A percentile compares a stretch with the other conserved stretches of the same genome.
phyloP scores from a whole-genome alignment of 2,113 vertebrate species.

The Urocynchramus pylzowi region DNA sequence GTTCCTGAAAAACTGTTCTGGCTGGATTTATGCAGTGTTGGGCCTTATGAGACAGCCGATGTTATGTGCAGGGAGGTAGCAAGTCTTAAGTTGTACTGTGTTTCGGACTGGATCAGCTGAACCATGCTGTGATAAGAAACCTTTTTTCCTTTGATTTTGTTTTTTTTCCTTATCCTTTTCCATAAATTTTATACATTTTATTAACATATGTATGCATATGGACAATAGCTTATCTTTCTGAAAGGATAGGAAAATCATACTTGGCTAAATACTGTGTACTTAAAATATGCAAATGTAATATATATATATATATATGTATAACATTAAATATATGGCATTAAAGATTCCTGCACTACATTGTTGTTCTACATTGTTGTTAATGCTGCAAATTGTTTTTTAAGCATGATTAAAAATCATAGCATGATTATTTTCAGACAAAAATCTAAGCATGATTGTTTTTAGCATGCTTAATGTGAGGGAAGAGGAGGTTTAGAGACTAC shows the following conservation, averaged over 20 bases:
- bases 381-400: too few species aligned
- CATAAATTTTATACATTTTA: fast-evolving
- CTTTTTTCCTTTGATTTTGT: not conserved
- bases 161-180: not conserved
- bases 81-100: fast-evolving
- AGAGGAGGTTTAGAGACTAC: not conserved
- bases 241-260: not conserved
- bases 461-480: not conserved
- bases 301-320: not conserved
- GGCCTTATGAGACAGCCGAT: fast-evolving
- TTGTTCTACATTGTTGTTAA: not conserved
- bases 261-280: not conserved
- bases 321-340: fast-evolving
- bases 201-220: too few species aligned
- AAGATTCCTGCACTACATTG: fast-evolving
- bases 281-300: not conserved
- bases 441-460: not conserved
- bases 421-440: too few species aligned
- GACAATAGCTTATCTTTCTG: not conserved
- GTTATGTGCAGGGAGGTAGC: fast-evolving
- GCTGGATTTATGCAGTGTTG: fast-evolving
- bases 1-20: not conserved
- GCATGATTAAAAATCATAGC: too few species aligned
- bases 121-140: fast-evolving
- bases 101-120: not conserved